Base-by-base conservation (phyloP, 2,888 invertebrate genomes). In the Sussaba pulchella region DNA sequence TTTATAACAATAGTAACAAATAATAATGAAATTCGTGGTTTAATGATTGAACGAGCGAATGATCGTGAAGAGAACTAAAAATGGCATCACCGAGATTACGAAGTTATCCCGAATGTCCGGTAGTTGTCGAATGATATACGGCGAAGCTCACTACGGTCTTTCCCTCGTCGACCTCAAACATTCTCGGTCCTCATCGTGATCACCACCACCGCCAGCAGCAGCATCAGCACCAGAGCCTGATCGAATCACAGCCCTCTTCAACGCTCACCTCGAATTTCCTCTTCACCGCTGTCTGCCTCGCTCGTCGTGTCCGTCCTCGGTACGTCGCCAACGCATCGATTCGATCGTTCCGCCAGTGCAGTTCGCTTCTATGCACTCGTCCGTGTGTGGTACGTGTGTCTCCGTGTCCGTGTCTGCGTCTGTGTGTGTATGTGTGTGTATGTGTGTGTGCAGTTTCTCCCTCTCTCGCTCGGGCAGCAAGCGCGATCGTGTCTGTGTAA, bases 281-380 rank as follows among this genome's bases (percentile, higher is more conserved):
- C 41, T 39, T 52, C 50, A 50, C 50, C 39, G 67, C 52, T 52
- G 67, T 67, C 24, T 52, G 67, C 50, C 36, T 24, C 67, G 39
- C 36, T 31, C 26, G 57, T 39, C 67, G 67, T 50, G 52, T 52
- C 39, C 52, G 52, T 67, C 52, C 67, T 52, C 67, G 67, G 50
- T 67, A 67, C 67, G 67, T 67, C 39, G 67, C 21, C 14, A 52
- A 52, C 67, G 52, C 61, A 71, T 71, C 71, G 71, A 71, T 71
- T 71, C 59, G 59, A 71, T 71, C 71, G 47, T 36, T 59, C 36
- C 70, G 71, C 47, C 47, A 71, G 71, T 71, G 71, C 61, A 71
- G 59, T 47, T 17, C 12, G 45, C 31, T 19, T 52, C 19, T 14
- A 10, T 50, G 50, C 19, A 50, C 19, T 31, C 31, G 31, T 6